Conservation (phyloP, 2,888 invertebrate genomes). For the Dasypogon diadema region DNA sequence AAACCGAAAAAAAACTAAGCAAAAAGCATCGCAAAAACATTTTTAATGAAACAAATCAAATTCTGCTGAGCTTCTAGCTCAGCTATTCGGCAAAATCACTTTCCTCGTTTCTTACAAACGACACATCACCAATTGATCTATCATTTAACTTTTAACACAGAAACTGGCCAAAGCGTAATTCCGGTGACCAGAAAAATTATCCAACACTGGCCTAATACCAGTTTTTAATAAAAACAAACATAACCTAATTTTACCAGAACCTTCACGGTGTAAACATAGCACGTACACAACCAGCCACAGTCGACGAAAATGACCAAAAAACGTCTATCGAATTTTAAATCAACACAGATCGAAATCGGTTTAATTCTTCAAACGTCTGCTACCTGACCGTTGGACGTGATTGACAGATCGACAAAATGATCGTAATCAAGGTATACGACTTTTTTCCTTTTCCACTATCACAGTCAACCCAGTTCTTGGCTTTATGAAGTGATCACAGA, state of each 20-base stretch:
- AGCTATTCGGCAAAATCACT: no score
- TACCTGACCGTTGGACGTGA: slow-evolving; percentile 23
- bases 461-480: not conserved
- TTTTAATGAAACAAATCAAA: no score
- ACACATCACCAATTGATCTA: no score
- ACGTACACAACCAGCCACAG: not conserved
- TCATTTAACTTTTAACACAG: no score
- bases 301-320: not conserved
- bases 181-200: no score
- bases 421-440: slow-evolving; percentile 51
- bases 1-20: no score
- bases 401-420: slow-evolving; percentile 53
- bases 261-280: not conserved
- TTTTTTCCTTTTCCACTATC: slow-evolving; percentile 25
- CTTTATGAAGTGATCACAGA: slow-evolving; percentile 1
- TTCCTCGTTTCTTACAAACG: no score
- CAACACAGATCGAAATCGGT: slow-evolving; percentile 37
- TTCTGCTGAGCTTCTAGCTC: no score
- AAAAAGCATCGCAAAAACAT: no score
- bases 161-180: no score
- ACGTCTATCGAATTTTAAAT: slow-evolving; percentile 26
- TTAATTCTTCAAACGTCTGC: slow-evolving; percentile 45
- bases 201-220: not conserved
- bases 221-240: slow-evolving; percentile 29
- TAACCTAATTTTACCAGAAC: slow-evolving; percentile 20